Percentiles rank a stretch among this genome's conserved stretches.
Evolutionary conservation across 2,888 invertebrate genomes (phyloP).

Genomic region (Sympetrum striolatum): DNA sequence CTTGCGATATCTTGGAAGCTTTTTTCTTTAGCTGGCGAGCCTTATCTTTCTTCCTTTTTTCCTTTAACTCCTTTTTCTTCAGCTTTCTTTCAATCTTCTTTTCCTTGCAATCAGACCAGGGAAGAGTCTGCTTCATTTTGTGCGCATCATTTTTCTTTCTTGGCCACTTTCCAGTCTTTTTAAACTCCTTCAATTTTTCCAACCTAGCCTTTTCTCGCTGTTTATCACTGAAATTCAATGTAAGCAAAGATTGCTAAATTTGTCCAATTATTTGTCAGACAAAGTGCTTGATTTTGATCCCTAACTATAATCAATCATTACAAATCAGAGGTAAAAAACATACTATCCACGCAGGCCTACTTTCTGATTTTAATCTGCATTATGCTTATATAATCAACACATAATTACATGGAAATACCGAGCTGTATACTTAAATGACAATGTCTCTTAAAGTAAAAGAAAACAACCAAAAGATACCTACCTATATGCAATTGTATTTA

Average conservation of each 20-base stretch:
- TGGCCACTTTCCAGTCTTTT: slow-evolving; percentile 79
- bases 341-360: too few species aligned
- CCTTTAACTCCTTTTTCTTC: slow-evolving; percentile 67
- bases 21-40: slow-evolving; percentile 62
- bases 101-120: slow-evolving; percentile 81
- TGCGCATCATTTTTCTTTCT: slow-evolving; percentile 65
- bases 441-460: too few species aligned
- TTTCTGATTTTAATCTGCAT: too few species aligned
- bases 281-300: not conserved
- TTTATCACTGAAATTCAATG: slow-evolving; percentile 64
- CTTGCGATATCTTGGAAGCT: slow-evolving; percentile 68
- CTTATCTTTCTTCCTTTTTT: slow-evolving; percentile 61
- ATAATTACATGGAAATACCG: too few species aligned
- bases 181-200: slow-evolving; percentile 73
- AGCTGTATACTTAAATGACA: too few species aligned
- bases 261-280: not conserved
- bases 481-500: slow-evolving; percentile 77
- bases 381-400: too few species aligned
- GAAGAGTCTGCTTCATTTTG: slow-evolving; percentile 68
- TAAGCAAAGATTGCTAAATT: not conserved
- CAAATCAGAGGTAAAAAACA: not conserved
- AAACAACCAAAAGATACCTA: slow-evolving; percentile 26
- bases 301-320: not conserved
- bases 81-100: slow-evolving; percentile 71
- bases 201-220: slow-evolving; percentile 76